Percentiles rank a stretch among this genome's conserved stretches.
phyloP scores from a whole-genome alignment of 1,140 invertebrate genomes.

The Trichomalopsis sarcophagae region DNA sequence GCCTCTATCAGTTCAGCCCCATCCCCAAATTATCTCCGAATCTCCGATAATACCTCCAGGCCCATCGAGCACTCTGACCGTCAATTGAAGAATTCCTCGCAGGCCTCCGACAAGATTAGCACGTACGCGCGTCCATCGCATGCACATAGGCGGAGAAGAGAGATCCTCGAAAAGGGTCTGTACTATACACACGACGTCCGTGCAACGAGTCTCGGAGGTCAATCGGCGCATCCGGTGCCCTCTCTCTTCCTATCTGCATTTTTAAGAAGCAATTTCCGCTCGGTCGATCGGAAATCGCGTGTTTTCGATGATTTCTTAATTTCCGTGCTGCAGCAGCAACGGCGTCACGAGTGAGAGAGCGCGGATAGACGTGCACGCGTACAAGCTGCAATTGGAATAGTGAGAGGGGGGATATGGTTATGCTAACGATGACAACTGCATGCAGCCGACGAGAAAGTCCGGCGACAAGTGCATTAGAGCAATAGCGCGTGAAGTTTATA shows the following conservation, averaged over 20 bases:
- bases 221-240: conserved; percentile 69
- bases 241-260: conserved; percentile 42
- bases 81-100: background rate
- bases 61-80: background rate
- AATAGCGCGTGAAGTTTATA: conserved; percentile 25
- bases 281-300: conserved; percentile 25
- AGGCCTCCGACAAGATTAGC: conserved; percentile 24
- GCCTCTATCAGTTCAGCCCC: too few relatives aligned
- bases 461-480: conserved; percentile 34
- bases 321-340: background rate
- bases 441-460: conserved; percentile 25
- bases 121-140: conserved; percentile 10
- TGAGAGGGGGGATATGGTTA: background rate
- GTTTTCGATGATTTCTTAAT: conserved; percentile 41
- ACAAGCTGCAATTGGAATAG: background rate
- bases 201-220: conserved; percentile 60
- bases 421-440: conserved; percentile 28
- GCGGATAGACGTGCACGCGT: background rate
- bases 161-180: conserved; percentile 60
- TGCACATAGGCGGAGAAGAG: background rate
- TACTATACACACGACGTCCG: conserved; percentile 46
- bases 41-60: background rate
- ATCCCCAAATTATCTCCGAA: background rate
- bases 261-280: conserved; percentile 49
- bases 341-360: background rate